Base-by-base conservation (phyloP, 1,140 invertebrate species). In the Habropoda laboriosa region DNA sequence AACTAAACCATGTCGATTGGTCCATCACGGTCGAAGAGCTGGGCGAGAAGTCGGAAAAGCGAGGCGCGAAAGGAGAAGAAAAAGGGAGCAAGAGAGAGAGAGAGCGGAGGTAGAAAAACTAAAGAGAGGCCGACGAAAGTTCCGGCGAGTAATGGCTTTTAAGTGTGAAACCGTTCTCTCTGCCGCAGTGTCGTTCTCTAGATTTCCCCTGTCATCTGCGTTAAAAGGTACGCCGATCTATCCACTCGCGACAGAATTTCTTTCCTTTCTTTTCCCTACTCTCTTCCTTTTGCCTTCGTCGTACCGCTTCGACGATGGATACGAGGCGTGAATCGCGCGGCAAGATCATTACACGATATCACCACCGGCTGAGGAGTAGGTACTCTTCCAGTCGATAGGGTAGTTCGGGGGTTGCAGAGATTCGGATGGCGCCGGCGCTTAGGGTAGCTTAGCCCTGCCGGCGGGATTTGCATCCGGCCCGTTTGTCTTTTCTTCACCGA, bases 381-480 rank as follows among this genome's bases (percentile, higher is more conserved):
- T 60, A 40, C 38, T n/a, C n/a, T 75, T 42, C 40, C 73, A 67
- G 64, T 81, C 79, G 79, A 67, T 77, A 81, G 61, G 40, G 64
- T 47, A 70, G 79, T 47, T 24, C 18, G 73, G n/a, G 18, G 49
- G 30, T 70, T 32, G 80, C 61, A 42, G 60, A 71, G 58, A 71
- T 79, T 72, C 73, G 73, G 79, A 82, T 82, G 82, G 86, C 81
- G 82, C 82, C 77, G 79, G 87, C 82, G 83, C 87, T n/a, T 88
- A 89, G 76, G 83, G 81, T 80, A 84, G n/a, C n/a, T n/a, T n/a
- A n/a, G n/a, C 73, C 61, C 42, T 61, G 78, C 77, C 86, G 18
- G 45, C 2, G 8, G 83, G 82, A 81, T 89, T 84, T 84, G 85
- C 83, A 84, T 82, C 79, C 70, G 61, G 71, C 24, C 82, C 87